Evolutionary conservation across 2,888 invertebrate species (phyloP), one percentile per base, ranked within the genome.

Genomic region (Blera fallax): DNA sequence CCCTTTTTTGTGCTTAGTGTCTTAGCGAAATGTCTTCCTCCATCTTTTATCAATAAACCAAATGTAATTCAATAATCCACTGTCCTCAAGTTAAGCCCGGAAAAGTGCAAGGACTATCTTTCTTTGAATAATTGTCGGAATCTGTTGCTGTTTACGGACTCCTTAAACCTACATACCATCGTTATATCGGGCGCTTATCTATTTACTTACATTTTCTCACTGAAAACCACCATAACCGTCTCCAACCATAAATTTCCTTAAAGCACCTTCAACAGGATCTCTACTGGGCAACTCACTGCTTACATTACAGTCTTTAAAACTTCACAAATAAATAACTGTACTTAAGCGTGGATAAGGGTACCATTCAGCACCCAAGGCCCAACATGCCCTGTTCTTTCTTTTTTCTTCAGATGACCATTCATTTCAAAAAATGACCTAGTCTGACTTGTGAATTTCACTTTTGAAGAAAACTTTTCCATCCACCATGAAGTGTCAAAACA

Each of bases 361-460:
- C 29, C 54, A 54, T 74, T 79, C 73, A 43, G n/a, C 56, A 40
- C 73, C 52, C 11, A 34, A 60, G 0, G 10, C 3, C 62, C 43
- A 16, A 54, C 14, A 43, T 29, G 18, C 16, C n/a, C n/a, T n/a
- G n/a, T n/a, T n/a, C n/a, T 34, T 5, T n/a, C 3, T 32, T 37
- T 24, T 52, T 5, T n/a, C 43, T 32, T 4, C 43, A 62, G 34
- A 54, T 56, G 52, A 60, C 56, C 74, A 74, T 84, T 69, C 34
- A 84, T 80, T 58, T 21, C 4, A 16, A 11, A 8, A 50, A 64
- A 58, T 58, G 58, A 52, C 64, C 21, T 16, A 50, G 29, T 48
- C 65, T 70, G 74, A 84, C 80, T 80, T 84, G 84, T 84, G 69
- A 80, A 84, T 84, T 80, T 69, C 34, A 80, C 60, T 80, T 80